Conservation (phyloP, 2,888 invertebrate species). For the Drosophila anceps region DNA sequence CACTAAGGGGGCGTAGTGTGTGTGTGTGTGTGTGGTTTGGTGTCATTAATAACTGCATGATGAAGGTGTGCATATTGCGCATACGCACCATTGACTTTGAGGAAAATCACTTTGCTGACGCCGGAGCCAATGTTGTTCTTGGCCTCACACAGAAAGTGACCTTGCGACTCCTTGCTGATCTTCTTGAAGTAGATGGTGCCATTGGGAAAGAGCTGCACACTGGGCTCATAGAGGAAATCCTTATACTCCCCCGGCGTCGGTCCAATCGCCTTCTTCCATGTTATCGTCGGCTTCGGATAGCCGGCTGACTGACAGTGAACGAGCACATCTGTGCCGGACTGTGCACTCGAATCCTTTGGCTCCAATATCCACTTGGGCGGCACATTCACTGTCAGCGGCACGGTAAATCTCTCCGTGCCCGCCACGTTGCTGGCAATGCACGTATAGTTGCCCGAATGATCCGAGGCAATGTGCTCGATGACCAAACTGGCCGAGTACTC, state of each 20-base stretch:
- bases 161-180: slow-evolving; percentile 94
- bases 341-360: slow-evolving; percentile 92
- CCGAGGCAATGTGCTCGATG: slow-evolving; percentile 93
- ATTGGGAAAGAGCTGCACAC: slow-evolving; percentile 91
- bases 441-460: slow-evolving; percentile 96
- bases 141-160: slow-evolving; percentile 96
- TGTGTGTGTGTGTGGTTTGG: background rate
- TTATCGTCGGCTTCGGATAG: slow-evolving; percentile 94
- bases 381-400: slow-evolving; percentile 93
- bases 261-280: slow-evolving; percentile 96
- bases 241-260: slow-evolving; percentile 92
- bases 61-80: background rate
- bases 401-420: slow-evolving; percentile 91
- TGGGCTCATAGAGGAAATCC: slow-evolving; percentile 92
- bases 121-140: slow-evolving; percentile 96
- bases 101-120: slow-evolving; percentile 95
- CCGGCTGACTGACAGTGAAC: slow-evolving; percentile 96
- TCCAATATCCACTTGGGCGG: slow-evolving; percentile 96
- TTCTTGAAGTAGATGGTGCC: slow-evolving; percentile 93
- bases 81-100: slow-evolving; percentile 94
- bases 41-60: slow-evolving; percentile 22
- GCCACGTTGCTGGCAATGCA: slow-evolving; percentile 95
- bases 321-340: slow-evolving; percentile 93
- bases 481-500: slow-evolving; percentile 94
- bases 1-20: slow-evolving; percentile 85